A percentile compares a stretch with the other conserved stretches of the same genome.
These are phyloP conservation scores for Crossaster papposus DNA, from an alignment of 53 echinoderm and acorn worm species.

Conservation along the genomic window DNA sequence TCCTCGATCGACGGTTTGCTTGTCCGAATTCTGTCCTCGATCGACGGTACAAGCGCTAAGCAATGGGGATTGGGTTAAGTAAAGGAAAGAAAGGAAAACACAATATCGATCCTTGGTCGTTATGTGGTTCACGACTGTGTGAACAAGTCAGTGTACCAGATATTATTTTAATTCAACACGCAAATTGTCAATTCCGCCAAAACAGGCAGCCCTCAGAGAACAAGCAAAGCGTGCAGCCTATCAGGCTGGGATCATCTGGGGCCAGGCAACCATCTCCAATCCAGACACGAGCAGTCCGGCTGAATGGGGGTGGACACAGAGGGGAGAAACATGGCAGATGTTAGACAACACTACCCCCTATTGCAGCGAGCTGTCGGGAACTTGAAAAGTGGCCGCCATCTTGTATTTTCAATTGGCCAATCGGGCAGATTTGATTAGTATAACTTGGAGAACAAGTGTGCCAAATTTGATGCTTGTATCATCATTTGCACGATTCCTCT, in stretches of 20 bases:
- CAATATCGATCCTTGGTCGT: too few relatives aligned
- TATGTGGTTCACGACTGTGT: too few relatives aligned
- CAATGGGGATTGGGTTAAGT: too few relatives aligned
- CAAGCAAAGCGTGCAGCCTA: constrained; percentile 42
- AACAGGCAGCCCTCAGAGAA: constrained; percentile 1
- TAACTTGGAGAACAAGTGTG: neutral
- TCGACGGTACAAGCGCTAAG: too few relatives aligned
- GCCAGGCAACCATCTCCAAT: constrained; percentile 18
- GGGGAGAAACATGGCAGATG: constrained; percentile 14
- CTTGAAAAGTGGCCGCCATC: constrained; percentile 8
- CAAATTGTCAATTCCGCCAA: constrained; percentile 46
- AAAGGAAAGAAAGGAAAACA: too few relatives aligned
- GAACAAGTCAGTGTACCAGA: too few relatives aligned
- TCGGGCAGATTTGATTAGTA: constrained; percentile 27
- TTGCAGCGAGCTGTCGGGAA: constrained; percentile 10
- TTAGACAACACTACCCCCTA: constrained; percentile 4
- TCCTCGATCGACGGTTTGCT: too few relatives aligned
- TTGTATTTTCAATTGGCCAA: constrained; percentile 32
- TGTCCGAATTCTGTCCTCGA: too few relatives aligned
- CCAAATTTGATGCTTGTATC: constrained; percentile 19
- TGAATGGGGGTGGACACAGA: constrained; percentile 26
- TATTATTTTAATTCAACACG: too few relatives aligned
- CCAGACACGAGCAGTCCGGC: constrained; percentile 22
- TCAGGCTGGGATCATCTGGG: constrained; percentile 42
- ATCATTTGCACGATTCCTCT: neutral